Percentiles rank a stretch among this genome's conserved stretches.
Evolutionary conservation across 2,888 invertebrate genomes (phyloP).

Genomic region (Troglohyphantes excavatus): DNA sequence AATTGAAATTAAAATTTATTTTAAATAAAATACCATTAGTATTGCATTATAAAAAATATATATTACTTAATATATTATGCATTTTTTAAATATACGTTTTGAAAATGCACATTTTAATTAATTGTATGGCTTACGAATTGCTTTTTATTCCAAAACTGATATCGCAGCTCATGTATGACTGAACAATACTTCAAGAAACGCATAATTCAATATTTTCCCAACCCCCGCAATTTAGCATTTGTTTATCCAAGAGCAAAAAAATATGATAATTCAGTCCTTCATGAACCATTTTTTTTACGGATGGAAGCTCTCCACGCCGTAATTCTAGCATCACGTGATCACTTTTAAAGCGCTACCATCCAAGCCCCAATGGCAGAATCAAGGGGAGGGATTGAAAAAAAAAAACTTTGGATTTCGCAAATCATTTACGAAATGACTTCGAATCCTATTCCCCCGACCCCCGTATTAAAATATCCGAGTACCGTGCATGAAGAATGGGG

Average conservation of each 20-base stretch:
- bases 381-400: background rate
- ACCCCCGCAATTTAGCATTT: constrained; percentile 14
- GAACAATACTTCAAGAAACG: too few relatives aligned
- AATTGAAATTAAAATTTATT: too few relatives aligned
- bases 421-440: constrained; percentile 66
- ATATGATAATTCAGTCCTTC: constrained; percentile 46
- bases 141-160: too few relatives aligned
- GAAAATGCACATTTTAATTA: too few relatives aligned
- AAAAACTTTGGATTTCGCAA: constrained; percentile 63
- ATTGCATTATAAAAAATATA: too few relatives aligned
- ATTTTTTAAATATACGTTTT: too few relatives aligned
- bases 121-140: too few relatives aligned
- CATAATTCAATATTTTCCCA: background rate
- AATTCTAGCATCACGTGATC: constrained; percentile 54
- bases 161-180: too few relatives aligned
- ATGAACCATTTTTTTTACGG: constrained; percentile 3
- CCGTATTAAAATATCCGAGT: constrained; percentile 41
- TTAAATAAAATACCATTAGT: too few relatives aligned
- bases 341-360: constrained; percentile 35
- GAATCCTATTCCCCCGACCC: constrained; percentile 6
- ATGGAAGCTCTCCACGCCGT: constrained; percentile 30
- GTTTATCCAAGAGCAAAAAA: constrained; percentile 26
- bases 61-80: too few relatives aligned
- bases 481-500: constrained; percentile 28
- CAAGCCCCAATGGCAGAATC: constrained; percentile 33